Base-by-base conservation (phyloP, 2,113 vertebrate species). In the Psilopogon haemacephalus region DNA sequence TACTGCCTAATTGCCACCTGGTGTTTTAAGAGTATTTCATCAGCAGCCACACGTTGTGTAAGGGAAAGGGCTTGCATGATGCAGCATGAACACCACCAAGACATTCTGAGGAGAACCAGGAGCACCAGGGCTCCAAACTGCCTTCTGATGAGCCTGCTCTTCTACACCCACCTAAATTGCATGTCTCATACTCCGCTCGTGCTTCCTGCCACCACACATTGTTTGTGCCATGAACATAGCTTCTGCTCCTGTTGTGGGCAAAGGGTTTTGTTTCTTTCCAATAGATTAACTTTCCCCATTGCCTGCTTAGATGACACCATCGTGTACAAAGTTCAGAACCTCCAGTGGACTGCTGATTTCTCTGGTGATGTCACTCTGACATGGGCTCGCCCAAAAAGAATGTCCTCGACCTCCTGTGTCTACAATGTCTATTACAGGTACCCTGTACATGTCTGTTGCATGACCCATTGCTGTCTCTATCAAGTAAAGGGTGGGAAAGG, bases 261-360 rank as follows among this genome's bases (percentile, higher is more conserved):
- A 76, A 32, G 27, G 44, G 11, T 6, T 50, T 50, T 8, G 6
- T 58, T 70, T 83, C 33, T 37, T 46, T 64, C 28, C 2, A 0
- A 8, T 9, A 33, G 15, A 21, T 33, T 60, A 26, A 59, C 32
- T 11, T 65, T 71, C 37, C 59, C 33, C 7, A 0, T 64, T 76
- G 30, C 80, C 37, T 82, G 37, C 91, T 12, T 77, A 99, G 99
- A 96, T 65, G 98, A 99, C 67, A 97, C 97, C 6, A 96, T 98
- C 3, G 98, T 98, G 15, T 99, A 98, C 93, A 99, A 99, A 96
- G 97, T 99, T 24, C 99, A 99, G 97, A 99, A 99, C 95, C 98
- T 99, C n/a, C 99, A 98, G 93, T 99, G 99, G 99, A 98, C 97
- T 0, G 98, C 98, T 0, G 98, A 99, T 94, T 98, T 99, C 94